Percentiles rank a stretch among this genome's conserved stretches.
phyloP scores from a whole-genome alignment of 2,113 vertebrate genomes.

The Poeciliopsis occidentalis region DNA sequence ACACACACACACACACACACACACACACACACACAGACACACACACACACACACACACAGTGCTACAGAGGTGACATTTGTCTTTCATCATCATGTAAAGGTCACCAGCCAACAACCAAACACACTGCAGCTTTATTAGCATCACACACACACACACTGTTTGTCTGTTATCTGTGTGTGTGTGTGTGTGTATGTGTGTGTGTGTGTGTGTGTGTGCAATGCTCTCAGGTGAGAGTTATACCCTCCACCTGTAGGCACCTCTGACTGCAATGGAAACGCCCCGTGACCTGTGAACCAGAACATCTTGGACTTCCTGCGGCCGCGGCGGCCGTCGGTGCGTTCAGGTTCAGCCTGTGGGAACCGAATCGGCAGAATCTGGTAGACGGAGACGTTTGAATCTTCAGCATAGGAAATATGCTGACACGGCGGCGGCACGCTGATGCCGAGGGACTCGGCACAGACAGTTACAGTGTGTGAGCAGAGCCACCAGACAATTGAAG shows the following conservation, averaged over 20 bases:
- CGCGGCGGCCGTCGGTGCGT: neutral
- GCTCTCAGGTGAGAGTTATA: neutral
- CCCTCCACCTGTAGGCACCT: neutral
- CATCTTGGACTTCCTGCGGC: neutral
- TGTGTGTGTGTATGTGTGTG: neutral
- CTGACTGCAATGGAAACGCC: neutral
- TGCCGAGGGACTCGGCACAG: neutral
- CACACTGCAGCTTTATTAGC: constrained; percentile 48
- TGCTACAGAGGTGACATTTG: constrained; percentile 46
- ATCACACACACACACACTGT: constrained; percentile 6
- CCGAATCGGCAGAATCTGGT: neutral
- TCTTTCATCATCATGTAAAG: constrained; percentile 60
- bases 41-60: constrained; percentile 15
- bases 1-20: too few species aligned
- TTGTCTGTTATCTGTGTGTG: too few species aligned
- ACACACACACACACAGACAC: constrained; percentile 7
- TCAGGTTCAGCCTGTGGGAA: constrained; percentile 9
- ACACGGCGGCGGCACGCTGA: constrained; percentile 1
- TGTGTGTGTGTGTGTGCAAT: neutral
- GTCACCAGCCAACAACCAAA: constrained; percentile 40
- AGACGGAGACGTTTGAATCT: constrained; percentile 11
- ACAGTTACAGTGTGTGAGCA: constrained; percentile 2
- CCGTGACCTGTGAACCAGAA: neutral
- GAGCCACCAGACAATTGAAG: constrained; percentile 2
- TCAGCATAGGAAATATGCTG: constrained; percentile 4